A percentile compares a stretch with the other conserved stretches of the same genome.
phyloP scores from a whole-genome alignment of 2,888 invertebrate genomes.

The Trachelus iudaicus region DNA sequence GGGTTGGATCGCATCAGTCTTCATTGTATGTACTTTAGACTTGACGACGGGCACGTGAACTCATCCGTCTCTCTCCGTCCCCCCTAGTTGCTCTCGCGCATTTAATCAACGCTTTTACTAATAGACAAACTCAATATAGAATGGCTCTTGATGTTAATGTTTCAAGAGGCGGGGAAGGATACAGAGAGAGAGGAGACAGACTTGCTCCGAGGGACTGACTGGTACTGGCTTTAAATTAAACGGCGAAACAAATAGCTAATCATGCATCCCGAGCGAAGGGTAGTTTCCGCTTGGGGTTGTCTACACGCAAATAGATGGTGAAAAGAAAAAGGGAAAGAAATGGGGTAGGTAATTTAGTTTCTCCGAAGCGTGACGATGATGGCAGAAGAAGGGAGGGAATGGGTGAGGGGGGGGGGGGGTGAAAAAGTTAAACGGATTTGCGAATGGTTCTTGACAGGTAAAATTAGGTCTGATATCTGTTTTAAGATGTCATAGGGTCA shows the following conservation, averaged over 20 bases:
- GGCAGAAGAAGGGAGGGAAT: background rate
- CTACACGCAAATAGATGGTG: slow-evolving; percentile 11
- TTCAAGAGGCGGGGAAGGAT: slow-evolving; percentile 4
- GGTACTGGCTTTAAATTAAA: slow-evolving; percentile 55
- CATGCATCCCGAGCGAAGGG: slow-evolving; percentile 48
- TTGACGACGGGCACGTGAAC: slow-evolving; percentile 15
- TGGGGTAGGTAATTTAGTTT: background rate
- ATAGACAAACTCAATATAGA: slow-evolving; percentile 61
- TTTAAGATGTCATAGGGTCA: background rate
- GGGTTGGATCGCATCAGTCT: slow-evolving; percentile 49
- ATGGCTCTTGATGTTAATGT: slow-evolving; percentile 53
- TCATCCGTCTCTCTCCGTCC: slow-evolving; percentile 38
- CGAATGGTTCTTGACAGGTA: background rate
- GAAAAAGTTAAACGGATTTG: background rate
- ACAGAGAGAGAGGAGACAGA: slow-evolving; percentile 10
- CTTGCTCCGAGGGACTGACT: slow-evolving; percentile 24
- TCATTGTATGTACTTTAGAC: slow-evolving; percentile 46
- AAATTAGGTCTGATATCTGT: background rate
- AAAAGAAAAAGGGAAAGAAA: slow-evolving; percentile 16
- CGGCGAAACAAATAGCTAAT: slow-evolving; percentile 63
- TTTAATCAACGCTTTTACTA: slow-evolving; percentile 62
- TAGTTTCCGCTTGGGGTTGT: slow-evolving; percentile 28
- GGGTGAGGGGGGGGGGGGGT: slow-evolving; percentile 9
- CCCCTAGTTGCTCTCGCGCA: slow-evolving; percentile 39
- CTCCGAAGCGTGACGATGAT: slow-evolving; percentile 2